Percentiles rank a stretch among this genome's conserved stretches.
phyloP scores from a whole-genome alignment of 2,113 vertebrate genomes.

The Baryphthengus martii region DNA sequence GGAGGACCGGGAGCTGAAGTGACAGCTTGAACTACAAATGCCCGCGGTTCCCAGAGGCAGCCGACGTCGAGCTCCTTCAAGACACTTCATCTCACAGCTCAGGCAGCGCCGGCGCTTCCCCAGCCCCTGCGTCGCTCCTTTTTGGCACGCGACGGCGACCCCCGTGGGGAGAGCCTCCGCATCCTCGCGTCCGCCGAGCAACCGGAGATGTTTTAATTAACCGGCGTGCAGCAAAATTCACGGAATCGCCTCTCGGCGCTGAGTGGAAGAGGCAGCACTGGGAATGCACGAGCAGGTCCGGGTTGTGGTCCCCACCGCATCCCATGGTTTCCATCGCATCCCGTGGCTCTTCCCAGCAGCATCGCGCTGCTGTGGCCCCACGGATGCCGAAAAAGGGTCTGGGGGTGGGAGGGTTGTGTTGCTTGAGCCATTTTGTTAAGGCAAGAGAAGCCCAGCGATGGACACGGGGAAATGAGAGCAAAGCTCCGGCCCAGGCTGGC shows the following conservation, averaged over 20 bases:
- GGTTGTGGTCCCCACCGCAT: rapidly evolving
- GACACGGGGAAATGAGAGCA: background rate
- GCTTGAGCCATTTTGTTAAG: background rate
- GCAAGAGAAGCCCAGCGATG: background rate
- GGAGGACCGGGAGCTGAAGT: background rate
- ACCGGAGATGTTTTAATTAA: background rate
- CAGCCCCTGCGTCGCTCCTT: background rate
- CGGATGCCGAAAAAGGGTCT: rapidly evolving
- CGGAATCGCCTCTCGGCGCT: rapidly evolving
- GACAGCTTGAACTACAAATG: background rate
- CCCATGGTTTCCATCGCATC: rapidly evolving
- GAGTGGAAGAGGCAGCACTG: background rate
- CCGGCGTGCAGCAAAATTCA: rapidly evolving
- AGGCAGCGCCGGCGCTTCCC: rapidly evolving
- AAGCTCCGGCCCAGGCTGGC: background rate
- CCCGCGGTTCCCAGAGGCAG: background rate
- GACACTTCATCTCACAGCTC: background rate
- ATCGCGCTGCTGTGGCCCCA: rapidly evolving
- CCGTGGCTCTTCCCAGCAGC: rapidly evolving
- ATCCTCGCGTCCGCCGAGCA: rapidly evolving
- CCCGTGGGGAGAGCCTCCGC: rapidly evolving
- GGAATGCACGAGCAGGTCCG: rapidly evolving
- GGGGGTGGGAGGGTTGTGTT: background rate
- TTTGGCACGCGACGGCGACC: rapidly evolving
- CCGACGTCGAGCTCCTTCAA: background rate